Conservation (phyloP, 1,140 invertebrate species). For the Leptestheria dahalacensis region DNA sequence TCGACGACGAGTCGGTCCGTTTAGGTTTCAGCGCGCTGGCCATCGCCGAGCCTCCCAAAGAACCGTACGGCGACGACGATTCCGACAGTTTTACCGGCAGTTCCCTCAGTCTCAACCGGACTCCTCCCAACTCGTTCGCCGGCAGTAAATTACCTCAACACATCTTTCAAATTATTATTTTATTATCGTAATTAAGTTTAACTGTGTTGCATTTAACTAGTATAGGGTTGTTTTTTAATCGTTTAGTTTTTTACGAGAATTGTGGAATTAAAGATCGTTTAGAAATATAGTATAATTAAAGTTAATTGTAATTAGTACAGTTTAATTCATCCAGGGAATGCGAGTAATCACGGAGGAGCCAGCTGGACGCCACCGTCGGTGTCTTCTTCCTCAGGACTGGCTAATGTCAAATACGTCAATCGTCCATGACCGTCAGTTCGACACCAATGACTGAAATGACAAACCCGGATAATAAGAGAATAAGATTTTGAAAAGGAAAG, state of each 20-base stretch:
- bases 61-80: conserved; percentile 71
- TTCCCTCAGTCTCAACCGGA: conserved; percentile 58
- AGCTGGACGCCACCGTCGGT: neutral
- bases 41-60: conserved; percentile 72
- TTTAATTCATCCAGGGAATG: neutral
- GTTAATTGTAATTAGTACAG: neutral
- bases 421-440: neutral
- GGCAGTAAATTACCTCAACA: no score
- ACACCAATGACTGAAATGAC: neutral
- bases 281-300: neutral
- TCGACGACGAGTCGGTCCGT: conserved; percentile 82
- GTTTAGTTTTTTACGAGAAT: no score
- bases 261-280: no score
- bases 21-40: conserved; percentile 83
- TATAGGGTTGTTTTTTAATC: no score
- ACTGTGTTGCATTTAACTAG: no score
- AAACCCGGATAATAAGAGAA: no score
- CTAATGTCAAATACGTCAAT: neutral
- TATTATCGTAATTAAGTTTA: no score
- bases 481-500: no score
- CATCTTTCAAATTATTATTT: no score
- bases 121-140: neutral
- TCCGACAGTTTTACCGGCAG: conserved; percentile 72
- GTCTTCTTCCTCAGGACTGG: neutral
- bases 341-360: neutral